Percentiles rank a stretch among this genome's conserved stretches.
Conservation (phyloP, 53 echinoderm and acorn worm genomes). For the Astropecten irregularis region DNA sequence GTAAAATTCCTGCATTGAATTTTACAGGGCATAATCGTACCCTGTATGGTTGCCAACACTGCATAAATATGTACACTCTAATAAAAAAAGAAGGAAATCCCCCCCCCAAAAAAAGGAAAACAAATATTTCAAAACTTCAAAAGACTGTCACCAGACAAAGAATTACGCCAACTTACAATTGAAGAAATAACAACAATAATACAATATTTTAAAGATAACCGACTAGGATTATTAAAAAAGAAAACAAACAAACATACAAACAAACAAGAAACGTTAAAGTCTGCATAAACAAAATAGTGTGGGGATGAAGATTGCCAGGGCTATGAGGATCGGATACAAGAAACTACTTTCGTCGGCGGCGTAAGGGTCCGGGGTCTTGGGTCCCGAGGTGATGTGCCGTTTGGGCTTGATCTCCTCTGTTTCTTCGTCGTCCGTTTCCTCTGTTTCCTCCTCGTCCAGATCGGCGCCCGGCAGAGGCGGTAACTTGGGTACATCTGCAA, state of each 20-base stretch:
- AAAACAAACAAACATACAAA: too few species aligned
- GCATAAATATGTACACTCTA: slow-evolving; percentile 23
- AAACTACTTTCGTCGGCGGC: slow-evolving; percentile 94
- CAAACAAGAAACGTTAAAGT: slow-evolving; percentile 60
- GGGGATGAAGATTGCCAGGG: slow-evolving; percentile 95
- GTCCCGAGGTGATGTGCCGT: slow-evolving; percentile 78
- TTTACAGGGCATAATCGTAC: too few species aligned
- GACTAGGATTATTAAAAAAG: too few species aligned
- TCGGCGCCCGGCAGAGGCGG: slow-evolving; percentile 45
- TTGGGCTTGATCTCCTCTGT: slow-evolving; percentile 56
- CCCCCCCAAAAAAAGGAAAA: too few species aligned
- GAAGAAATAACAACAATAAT: too few species aligned
- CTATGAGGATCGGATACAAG: slow-evolving; percentile 90
- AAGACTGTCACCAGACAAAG: too few species aligned
- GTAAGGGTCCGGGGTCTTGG: slow-evolving; percentile 92
- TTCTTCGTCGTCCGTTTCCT: slow-evolving; percentile 57
- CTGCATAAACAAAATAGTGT: slow-evolving; percentile 96
- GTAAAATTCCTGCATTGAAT: too few species aligned
- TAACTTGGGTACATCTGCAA: slow-evolving; percentile 55
- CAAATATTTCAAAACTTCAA: too few species aligned
- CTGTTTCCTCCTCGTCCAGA: slow-evolving; percentile 32
- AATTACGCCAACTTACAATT: too few species aligned
- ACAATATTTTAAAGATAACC: too few species aligned
- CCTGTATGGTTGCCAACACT: not conserved
- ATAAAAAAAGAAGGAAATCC: too few species aligned